phyloP scores from a whole-genome alignment of 2,888 invertebrate species.

The Napeogenes inachia region DNA sequence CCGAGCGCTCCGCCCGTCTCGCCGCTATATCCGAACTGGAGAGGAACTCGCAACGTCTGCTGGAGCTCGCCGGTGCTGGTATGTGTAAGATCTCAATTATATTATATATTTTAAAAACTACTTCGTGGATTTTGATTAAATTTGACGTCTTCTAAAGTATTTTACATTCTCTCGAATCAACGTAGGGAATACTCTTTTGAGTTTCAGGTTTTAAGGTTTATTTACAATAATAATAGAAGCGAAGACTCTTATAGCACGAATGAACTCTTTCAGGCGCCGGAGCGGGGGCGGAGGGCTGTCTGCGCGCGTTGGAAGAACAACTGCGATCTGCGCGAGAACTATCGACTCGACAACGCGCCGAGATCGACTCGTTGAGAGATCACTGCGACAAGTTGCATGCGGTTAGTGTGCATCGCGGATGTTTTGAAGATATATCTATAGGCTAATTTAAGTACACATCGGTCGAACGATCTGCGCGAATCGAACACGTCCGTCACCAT shows the following conservation, averaged over 20 bases:
- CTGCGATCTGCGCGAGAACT: slow-evolving; percentile 85
- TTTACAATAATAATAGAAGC: too few relatives aligned
- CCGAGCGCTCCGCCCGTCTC: slow-evolving; percentile 84
- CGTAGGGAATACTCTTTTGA: too few relatives aligned
- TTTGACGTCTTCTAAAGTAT: too few relatives aligned
- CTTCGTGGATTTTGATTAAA: neutral
- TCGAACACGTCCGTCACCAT: too few relatives aligned
- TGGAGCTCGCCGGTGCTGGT: slow-evolving; percentile 78
- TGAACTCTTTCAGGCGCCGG: slow-evolving; percentile 50
- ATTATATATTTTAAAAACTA: too few relatives aligned
- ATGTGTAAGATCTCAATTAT: slow-evolving; percentile 26
- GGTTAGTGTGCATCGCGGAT: slow-evolving; percentile 59
- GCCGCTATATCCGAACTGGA: slow-evolving; percentile 85
- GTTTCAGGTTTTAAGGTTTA: too few relatives aligned
- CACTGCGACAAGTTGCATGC: slow-evolving; percentile 83
- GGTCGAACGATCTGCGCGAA: neutral
- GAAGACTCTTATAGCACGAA: too few relatives aligned
- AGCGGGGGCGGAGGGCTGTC: slow-evolving; percentile 82
- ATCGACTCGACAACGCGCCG: slow-evolving; percentile 84
- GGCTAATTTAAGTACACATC: neutral
- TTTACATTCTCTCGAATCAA: too few relatives aligned
- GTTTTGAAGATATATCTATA: neutral
- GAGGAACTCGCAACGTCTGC: slow-evolving; percentile 83
- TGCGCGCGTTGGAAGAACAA: slow-evolving; percentile 85
- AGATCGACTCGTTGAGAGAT: slow-evolving; percentile 83